Base-by-base conservation (phyloP, 2,113 vertebrate species). In the Phycodurus eques region DNA sequence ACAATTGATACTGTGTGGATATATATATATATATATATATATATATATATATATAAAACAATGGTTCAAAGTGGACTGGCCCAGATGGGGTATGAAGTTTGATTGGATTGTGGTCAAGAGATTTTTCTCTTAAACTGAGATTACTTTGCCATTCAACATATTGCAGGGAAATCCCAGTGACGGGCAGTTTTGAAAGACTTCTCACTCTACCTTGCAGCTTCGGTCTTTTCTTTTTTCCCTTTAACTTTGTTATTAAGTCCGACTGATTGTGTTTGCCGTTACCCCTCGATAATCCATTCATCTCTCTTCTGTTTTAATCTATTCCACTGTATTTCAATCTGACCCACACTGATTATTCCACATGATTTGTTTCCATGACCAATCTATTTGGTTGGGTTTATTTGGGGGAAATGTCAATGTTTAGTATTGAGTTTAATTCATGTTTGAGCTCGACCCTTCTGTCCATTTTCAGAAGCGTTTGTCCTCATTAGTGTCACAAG, bases 161-260 rank as follows among this genome's bases (percentile, higher is more conserved):
- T 27, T 14, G 7, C n/a, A 17, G 22, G 42, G 63, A 46, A 46
- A 46, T 39, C 35, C 62, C 62, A 43, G 19, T 43, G 39, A 44
- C 13, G 35, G 9, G 8, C 54, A 22, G 62, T 64, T 64, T 11
- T 42, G 39, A 14, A 44, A 65, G 22, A 27, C 3, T 22, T 57
- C 54, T 57, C 54, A 19, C 20, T 17, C 35, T 61, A 10, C 62
- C 42, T 43, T 20, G 62, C 54, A 10, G 27, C 5, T 65, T n/a
- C 3, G 44, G 19, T 20, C 13, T 22, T 64, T 13, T 63, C 20
- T 12, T 20, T 19, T 33, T 39, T 68, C 66, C 42, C 63, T 31
- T 80, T 72, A 57, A 20, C 44, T 19, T n/a, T 74, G 51, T 33
- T 61, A 61, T 76, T 67, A 27, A 59, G 54, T 74, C 8, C 1